Conservation (phyloP, 1,140 invertebrate genomes). For the Leptopilina boulardi region DNA sequence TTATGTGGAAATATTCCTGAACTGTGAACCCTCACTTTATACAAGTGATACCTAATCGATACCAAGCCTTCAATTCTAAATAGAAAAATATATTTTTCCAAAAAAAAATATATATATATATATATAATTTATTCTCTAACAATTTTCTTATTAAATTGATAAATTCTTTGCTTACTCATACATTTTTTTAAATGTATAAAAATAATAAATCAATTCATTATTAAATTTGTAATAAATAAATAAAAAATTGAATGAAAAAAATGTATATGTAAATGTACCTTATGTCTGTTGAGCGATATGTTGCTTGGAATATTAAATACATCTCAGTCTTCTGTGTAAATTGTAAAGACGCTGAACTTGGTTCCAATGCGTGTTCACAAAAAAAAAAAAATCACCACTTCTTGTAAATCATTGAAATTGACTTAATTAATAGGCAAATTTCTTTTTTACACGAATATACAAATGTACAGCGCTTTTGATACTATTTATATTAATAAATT, state of each 20-base stretch:
- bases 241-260: neutral
- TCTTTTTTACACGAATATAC: constrained; percentile 28
- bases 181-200: too few species aligned
- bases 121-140: too few species aligned
- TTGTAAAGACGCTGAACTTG: constrained; percentile 48
- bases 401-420: constrained; percentile 61
- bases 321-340: constrained; percentile 60
- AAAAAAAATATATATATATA: too few species aligned
- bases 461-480: neutral
- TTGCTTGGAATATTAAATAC: constrained; percentile 62
- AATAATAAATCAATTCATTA: too few species aligned
- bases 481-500: too few species aligned
- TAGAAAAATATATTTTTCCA: neutral
- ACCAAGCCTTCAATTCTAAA: neutral
- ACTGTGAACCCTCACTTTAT: neutral
- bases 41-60: neutral
- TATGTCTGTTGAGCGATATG: constrained; percentile 69
- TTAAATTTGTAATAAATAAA: too few species aligned
- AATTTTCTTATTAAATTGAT: too few species aligned
- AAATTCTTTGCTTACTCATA: too few species aligned
- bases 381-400: constrained; percentile 44
- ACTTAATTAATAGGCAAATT: constrained; percentile 35
- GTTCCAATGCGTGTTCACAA: constrained; percentile 47
- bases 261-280: constrained; percentile 56
- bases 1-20: constrained; percentile 5